These are phyloP conservation scores for Stenoptilia bipunctidactyla DNA, from an alignment of 2,888 invertebrate genomes.

Conservation along the genomic window DNA sequence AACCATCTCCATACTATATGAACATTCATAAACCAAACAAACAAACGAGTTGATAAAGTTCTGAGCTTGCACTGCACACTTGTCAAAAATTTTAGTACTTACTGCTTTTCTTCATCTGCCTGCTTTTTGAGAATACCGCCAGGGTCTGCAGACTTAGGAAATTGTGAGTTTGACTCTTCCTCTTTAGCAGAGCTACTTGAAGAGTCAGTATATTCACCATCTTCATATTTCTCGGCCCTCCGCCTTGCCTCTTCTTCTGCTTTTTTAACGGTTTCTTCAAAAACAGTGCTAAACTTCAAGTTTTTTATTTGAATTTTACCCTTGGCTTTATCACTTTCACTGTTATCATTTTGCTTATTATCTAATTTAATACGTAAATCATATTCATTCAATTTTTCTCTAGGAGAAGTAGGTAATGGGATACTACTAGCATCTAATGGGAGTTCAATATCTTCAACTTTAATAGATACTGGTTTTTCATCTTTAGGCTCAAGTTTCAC, in stretches of 20 bases:
- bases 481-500: background rate
- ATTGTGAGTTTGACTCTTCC: constrained; percentile 44
- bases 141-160: constrained; percentile 58
- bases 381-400: constrained; percentile 25
- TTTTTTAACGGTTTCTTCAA: constrained; percentile 75
- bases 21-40: no score
- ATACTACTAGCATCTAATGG: constrained; percentile 41
- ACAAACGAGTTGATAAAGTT: no score
- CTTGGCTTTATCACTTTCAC: constrained; percentile 50
- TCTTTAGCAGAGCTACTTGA: constrained; percentile 47
- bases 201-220: constrained; percentile 72
- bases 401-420: constrained; percentile 56
- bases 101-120: constrained; percentile 23
- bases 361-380: constrained; percentile 35
- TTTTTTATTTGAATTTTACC: constrained; percentile 78
- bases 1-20: no score
- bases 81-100: no score
- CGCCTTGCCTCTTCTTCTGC: constrained; percentile 74
- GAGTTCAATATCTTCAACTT: background rate
- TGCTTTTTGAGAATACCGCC: constrained; percentile 57
- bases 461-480: background rate
- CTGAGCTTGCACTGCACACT: no score
- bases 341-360: constrained; percentile 27
- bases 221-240: constrained; percentile 73
- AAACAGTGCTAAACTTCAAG: constrained; percentile 76